These are phyloP conservation scores for Ophion slaviceki DNA, from an alignment of 2,888 invertebrate genomes.

Conservation along the genomic window DNA sequence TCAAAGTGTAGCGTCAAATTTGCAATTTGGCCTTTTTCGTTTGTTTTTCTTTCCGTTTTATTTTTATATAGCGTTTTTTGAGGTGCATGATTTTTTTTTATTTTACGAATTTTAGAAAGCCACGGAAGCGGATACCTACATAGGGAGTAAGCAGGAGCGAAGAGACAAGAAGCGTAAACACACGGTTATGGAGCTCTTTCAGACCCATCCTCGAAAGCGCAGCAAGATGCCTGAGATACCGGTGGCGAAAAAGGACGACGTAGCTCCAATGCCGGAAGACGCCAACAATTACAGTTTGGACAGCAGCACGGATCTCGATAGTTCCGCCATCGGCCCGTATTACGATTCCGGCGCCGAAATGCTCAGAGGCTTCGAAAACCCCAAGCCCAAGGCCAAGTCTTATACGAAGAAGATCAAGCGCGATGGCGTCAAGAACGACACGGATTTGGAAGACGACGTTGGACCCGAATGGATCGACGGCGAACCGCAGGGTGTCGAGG, in stretches of 20 bases:
- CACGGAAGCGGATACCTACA: conserved; percentile 73
- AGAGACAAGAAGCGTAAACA: conserved; percentile 89
- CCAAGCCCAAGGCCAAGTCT: conserved; percentile 73
- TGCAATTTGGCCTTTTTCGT: neutral
- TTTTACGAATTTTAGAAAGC: conserved; percentile 60
- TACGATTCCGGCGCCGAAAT: conserved; percentile 77
- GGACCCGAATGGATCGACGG: conserved; percentile 81
- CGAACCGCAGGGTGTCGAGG: conserved; percentile 80
- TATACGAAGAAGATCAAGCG: conserved; percentile 75
- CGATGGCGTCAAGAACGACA: conserved; percentile 72
- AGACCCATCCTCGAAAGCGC: conserved; percentile 85
- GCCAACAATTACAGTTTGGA: conserved; percentile 64
- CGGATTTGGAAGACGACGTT: conserved; percentile 76
- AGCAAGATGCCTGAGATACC: conserved; percentile 72
- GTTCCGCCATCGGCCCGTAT: conserved; percentile 63
- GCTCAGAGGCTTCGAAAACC: conserved; percentile 75
- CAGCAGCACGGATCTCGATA: conserved; percentile 61
- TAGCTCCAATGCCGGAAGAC: conserved; percentile 50
- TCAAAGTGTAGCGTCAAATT: neutral
- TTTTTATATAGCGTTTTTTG: neutral
- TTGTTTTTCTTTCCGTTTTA: neutral
- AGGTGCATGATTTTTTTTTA: conserved; percentile 2
- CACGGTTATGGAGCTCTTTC: conserved; percentile 89
- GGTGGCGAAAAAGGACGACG: conserved; percentile 73
- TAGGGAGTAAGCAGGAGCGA: conserved; percentile 88